These are phyloP conservation scores for Nowickia ferox DNA, from an alignment of 2,888 invertebrate genomes.

Conservation along the genomic window DNA sequence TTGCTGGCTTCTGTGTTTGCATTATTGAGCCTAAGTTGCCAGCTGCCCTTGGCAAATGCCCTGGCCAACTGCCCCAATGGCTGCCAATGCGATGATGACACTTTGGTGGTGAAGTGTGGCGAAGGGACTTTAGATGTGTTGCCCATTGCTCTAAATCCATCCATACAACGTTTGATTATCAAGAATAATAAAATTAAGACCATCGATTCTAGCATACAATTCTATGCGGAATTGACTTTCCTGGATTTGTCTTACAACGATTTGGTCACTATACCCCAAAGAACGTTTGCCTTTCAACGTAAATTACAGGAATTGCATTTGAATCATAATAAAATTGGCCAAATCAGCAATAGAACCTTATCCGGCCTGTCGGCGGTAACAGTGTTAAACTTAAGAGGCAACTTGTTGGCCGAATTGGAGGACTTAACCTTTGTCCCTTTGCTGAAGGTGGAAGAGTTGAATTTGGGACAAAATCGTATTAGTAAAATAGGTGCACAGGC, in stretches of 20 bases:
- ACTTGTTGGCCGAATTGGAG: conserved; percentile 91
- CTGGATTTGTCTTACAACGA: conserved; percentile 93
- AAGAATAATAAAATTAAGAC: conserved; percentile 94
- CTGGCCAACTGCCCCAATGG: conserved; percentile 92
- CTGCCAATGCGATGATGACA: conserved; percentile 95
- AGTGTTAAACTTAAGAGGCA: conserved; percentile 91
- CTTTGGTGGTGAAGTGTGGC: conserved; percentile 92
- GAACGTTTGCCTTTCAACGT: conserved; percentile 91
- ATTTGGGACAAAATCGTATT: conserved; percentile 93
- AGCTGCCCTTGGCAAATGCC: conserved; percentile 75
- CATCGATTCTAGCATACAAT: conserved; percentile 94
- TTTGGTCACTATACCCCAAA: conserved; percentile 90
- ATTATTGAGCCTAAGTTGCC: conserved; percentile 65
- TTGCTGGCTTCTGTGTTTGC: conserved; percentile 74
- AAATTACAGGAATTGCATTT: conserved; percentile 92
- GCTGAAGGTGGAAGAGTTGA: conserved; percentile 91
- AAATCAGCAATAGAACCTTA: conserved; percentile 91
- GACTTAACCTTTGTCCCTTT: conserved; percentile 89
- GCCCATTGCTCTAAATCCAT: conserved; percentile 95
- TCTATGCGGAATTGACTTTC: conserved; percentile 93
- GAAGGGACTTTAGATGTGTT: conserved; percentile 94
- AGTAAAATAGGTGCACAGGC: conserved; percentile 90
- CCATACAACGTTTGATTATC: conserved; percentile 92
- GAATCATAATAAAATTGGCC: conserved; percentile 93
- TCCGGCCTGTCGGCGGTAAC: conserved; percentile 90